Conservation (phyloP, 2,888 invertebrate species). For the Drosophila prostipennis region DNA sequence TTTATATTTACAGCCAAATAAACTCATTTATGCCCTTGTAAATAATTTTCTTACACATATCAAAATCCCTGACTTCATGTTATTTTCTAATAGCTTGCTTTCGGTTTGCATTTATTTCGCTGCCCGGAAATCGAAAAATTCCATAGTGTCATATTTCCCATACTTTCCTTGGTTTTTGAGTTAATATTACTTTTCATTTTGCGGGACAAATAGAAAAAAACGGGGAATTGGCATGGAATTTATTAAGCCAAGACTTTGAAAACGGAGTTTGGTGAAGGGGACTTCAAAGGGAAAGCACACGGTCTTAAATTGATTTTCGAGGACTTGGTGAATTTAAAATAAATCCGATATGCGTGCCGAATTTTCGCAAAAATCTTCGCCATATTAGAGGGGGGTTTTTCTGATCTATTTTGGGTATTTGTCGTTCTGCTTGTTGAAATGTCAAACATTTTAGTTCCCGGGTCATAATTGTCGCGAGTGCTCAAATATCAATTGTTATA, state of each 20-base stretch:
- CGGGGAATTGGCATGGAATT: not conserved
- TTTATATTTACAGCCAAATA: no score
- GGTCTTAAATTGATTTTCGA: constrained; percentile 13
- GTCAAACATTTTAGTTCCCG: not conserved
- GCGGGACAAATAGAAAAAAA: not conserved
- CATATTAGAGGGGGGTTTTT: not conserved
- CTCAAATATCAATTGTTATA: constrained; percentile 27
- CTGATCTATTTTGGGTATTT: not conserved
- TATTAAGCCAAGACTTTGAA: constrained; percentile 7
- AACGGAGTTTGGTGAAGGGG: not conserved
- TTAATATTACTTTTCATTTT: not conserved
- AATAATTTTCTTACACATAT: not conserved
- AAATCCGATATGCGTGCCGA: constrained; percentile 1
- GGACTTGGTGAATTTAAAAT: not conserved
- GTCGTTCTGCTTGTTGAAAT: no score
- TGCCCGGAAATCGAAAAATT: constrained; percentile 4
- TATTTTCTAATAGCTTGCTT: not conserved
- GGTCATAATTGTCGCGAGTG: constrained; percentile 22
- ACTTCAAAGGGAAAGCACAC: constrained; percentile 2
- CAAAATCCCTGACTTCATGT: not conserved
- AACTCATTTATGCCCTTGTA: not conserved
- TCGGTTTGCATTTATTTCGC: not conserved
- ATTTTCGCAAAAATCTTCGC: not conserved
- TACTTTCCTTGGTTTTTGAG: not conserved
- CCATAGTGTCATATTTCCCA: constrained; percentile 9